phyloP scores from a whole-genome alignment of 2,888 invertebrate genomes.

The Pediacus dermestoides region DNA sequence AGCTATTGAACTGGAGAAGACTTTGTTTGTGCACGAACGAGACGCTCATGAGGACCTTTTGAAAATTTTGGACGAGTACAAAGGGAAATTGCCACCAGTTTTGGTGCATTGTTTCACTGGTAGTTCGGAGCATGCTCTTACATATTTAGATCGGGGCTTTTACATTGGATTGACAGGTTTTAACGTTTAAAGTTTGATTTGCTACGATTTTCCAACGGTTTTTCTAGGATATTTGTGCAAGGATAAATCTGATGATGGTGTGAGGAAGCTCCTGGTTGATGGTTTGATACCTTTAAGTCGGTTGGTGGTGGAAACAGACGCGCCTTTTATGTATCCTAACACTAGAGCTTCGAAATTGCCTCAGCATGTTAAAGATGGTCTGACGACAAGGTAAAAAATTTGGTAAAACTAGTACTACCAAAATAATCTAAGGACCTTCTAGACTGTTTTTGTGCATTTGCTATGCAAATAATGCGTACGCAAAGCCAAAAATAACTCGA shows the following conservation, averaged over 20 bases:
- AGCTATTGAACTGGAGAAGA: conserved; percentile 82
- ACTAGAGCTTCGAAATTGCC: conserved; percentile 90
- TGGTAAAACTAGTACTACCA: no score
- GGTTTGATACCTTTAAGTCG: conserved; percentile 78
- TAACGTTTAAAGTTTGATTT: conserved; percentile 13
- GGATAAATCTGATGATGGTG: conserved; percentile 89
- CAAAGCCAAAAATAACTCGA: no score
- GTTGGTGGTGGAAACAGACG: conserved; percentile 87
- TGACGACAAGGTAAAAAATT: no score
- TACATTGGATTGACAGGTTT: conserved; percentile 78
- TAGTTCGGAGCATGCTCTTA: conserved; percentile 75
- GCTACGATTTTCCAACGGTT: background rate
- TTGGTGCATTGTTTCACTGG: conserved; percentile 92
- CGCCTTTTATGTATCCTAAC: conserved; percentile 95
- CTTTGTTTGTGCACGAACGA: conserved; percentile 86
- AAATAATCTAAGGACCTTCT: no score
- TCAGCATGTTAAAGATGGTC: conserved; percentile 77
- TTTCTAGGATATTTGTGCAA: conserved; percentile 75
- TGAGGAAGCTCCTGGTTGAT: conserved; percentile 77
- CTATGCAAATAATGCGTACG: no score
- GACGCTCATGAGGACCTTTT: conserved; percentile 85
- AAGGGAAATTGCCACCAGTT: conserved; percentile 65
- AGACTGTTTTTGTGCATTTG: no score
- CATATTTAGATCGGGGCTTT: conserved; percentile 80
- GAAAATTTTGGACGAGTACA: conserved; percentile 61